A percentile compares a stretch with the other conserved stretches of the same genome.
Evolutionary conservation across 2,888 invertebrate species (phyloP).

Genomic region (Ochropacha duplaris): DNA sequence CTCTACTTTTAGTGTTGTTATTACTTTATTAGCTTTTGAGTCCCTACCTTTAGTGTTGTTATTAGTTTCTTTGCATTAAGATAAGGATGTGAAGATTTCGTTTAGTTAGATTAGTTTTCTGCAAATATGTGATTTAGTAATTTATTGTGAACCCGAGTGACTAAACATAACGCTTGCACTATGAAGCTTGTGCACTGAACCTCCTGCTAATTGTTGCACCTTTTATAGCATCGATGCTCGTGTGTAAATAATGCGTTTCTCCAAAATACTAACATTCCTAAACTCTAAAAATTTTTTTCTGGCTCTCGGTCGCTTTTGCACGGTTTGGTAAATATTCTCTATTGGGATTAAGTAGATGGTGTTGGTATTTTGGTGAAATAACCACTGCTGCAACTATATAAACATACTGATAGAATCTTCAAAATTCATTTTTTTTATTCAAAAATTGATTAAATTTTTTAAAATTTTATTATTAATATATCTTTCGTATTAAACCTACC

Average conservation of each 20-base stretch:
- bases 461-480: constrained; percentile 1
- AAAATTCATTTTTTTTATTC: not conserved
- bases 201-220: constrained; percentile 56
- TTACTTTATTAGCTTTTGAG: constrained; percentile 15
- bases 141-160: constrained; percentile 39
- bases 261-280: constrained; percentile 81
- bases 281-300: constrained; percentile 41
- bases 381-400: constrained; percentile 54
- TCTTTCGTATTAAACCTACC: constrained; percentile 12
- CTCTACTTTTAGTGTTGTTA: constrained; percentile 15
- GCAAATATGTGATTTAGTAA: constrained; percentile 17
- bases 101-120: constrained; percentile 8
- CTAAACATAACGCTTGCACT: constrained; percentile 61
- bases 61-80: constrained; percentile 11
- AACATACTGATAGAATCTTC: constrained; percentile 52
- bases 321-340: constrained; percentile 50
- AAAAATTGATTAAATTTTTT: constrained; percentile 5
- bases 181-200: constrained; percentile 64
- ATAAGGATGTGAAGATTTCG: constrained; percentile 10
- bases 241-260: constrained; percentile 56
- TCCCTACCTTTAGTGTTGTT: constrained; percentile 15
- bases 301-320: constrained; percentile 55
- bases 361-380: constrained; percentile 82
- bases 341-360: constrained; percentile 66
- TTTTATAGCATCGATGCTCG: constrained; percentile 42